Evolutionary conservation across 1,140 invertebrate species (phyloP).

Genomic region (Bombus picipes): DNA sequence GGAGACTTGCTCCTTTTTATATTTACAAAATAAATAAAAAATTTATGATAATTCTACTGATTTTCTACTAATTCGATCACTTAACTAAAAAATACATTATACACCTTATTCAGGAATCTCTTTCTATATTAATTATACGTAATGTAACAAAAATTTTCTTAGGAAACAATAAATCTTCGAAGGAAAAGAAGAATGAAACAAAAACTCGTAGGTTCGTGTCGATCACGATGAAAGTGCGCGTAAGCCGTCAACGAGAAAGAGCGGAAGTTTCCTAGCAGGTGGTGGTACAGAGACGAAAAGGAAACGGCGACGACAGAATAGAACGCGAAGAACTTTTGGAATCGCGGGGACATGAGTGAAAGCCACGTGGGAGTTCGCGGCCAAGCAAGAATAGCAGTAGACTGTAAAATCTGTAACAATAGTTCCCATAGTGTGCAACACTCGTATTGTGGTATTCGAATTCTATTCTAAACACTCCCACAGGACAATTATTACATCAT

Average conservation of each 20-base stretch:
- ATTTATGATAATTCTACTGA: no score
- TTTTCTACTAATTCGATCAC: no score
- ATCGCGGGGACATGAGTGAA: slow-evolving; percentile 79
- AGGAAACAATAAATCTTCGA: not conserved
- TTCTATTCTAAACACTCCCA: slow-evolving; percentile 78
- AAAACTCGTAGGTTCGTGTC: not conserved
- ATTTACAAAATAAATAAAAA: not conserved
- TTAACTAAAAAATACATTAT: no score
- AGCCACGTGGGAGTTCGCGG: slow-evolving; percentile 79
- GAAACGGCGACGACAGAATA: slow-evolving; percentile 37
- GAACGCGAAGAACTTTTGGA: slow-evolving; percentile 60
- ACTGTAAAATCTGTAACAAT: slow-evolving; percentile 82
- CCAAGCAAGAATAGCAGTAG: slow-evolving; percentile 74
- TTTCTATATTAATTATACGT: not conserved
- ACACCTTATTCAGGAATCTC: not conserved
- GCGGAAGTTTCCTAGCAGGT: slow-evolving; percentile 47
- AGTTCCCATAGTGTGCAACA: slow-evolving; percentile 82
- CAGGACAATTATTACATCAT: slow-evolving; percentile 82
- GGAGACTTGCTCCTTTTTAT: no score
- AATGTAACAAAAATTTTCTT: not conserved
- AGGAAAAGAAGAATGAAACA: not conserved
- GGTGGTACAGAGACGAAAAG: slow-evolving; percentile 10
- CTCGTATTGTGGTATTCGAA: slow-evolving; percentile 75
- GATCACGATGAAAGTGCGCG: slow-evolving; percentile 49
- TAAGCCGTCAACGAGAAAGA: slow-evolving; percentile 35